Conservation (phyloP, 2,797 vertebrate species). For the Epinephelus malabaricus region DNA sequence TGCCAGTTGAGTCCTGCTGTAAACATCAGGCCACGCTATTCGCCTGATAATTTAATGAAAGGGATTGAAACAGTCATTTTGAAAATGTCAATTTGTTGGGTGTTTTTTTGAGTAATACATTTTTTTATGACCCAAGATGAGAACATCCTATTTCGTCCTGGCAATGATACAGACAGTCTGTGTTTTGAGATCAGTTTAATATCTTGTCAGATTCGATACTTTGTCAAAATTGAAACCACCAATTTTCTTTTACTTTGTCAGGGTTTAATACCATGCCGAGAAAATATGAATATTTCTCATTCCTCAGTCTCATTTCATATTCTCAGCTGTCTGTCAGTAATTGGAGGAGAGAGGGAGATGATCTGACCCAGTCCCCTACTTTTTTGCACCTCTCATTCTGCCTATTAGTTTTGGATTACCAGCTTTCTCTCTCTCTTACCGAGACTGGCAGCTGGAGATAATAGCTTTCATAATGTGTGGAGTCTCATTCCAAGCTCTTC, state of each 20-base stretch:
- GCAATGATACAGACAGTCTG: conserved; percentile 74
- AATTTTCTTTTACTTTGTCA: conserved; percentile 79
- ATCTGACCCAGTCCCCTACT: conserved; percentile 82
- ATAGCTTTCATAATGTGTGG: conserved; percentile 81
- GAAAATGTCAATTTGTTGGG: conserved; percentile 75
- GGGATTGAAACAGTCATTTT: conserved; percentile 66
- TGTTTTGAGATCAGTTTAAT: conserved; percentile 79
- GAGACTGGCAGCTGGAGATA: conserved; percentile 81
- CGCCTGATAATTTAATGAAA: conserved; percentile 69
- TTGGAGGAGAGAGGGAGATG: conserved; percentile 70
- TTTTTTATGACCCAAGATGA: conserved; percentile 64
- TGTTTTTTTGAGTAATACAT: conserved; percentile 64
- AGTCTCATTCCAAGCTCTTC: conserved; percentile 73
- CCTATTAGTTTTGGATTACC: conserved; percentile 81
- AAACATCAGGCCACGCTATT: conserved; percentile 55
- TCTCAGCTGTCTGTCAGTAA: conserved; percentile 79
- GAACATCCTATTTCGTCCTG: conserved; percentile 72
- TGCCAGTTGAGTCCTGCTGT: conserved; percentile 47
- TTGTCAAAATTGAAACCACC: conserved; percentile 72
- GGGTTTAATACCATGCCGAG: conserved; percentile 75
- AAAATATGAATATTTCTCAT: conserved; percentile 82
- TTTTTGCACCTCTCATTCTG: conserved; percentile 78
- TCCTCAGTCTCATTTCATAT: conserved; percentile 76
- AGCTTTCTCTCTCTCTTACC: conserved; percentile 63
- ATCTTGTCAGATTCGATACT: conserved; percentile 80